Base-by-base conservation (phyloP, 2,888 invertebrate species). In the Lamproptera curius region DNA sequence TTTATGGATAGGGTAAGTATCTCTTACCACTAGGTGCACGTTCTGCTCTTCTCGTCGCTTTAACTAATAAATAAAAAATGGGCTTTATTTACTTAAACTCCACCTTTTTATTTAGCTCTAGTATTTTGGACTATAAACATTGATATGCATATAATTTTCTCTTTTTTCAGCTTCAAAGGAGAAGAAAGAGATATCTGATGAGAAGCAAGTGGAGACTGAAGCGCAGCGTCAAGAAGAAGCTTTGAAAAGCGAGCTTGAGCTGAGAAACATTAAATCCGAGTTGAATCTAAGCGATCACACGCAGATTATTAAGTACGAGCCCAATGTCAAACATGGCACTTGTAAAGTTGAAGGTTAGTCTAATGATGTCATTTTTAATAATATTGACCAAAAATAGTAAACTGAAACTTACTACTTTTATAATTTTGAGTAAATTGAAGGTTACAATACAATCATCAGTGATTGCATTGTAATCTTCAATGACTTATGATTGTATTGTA, bases 351-450 rank as follows among this genome's bases (percentile, higher is more conserved):
- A 88, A 79, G 88, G 88, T 85, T 52, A 13, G 57, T 28, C 6
- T 16, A 26, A 13, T 20, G 3, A 2, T 6, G 6, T 28, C 10
- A 9, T 28, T 16, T 1, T 36, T 20, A 85, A 84, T 83, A 0
- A 83, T 82, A n/a, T 83, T 87, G 57, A 88, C 88, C 65, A 88
- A 88, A 70, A 88, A n/a, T n/a, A n/a, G n/a, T n/a, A n/a, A n/a
- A n/a, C n/a, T n/a, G n/a, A n/a, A n/a, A n/a, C n/a, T n/a, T n/a
- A n/a, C n/a, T n/a, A n/a, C n/a, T n/a, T n/a, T n/a, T n/a, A n/a
- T n/a, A n/a, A n/a, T n/a, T n/a, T n/a, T n/a, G n/a, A n/a, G n/a
- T n/a, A n/a, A n/a, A n/a, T n/a, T n/a, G n/a, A n/a, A n/a, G n/a
- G n/a, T n/a, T n/a, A n/a, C n/a, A n/a, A n/a, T n/a, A n/a, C n/a